phyloP scores from a whole-genome alignment of 2,797 vertebrate species.

The Chelon auratus region DNA sequence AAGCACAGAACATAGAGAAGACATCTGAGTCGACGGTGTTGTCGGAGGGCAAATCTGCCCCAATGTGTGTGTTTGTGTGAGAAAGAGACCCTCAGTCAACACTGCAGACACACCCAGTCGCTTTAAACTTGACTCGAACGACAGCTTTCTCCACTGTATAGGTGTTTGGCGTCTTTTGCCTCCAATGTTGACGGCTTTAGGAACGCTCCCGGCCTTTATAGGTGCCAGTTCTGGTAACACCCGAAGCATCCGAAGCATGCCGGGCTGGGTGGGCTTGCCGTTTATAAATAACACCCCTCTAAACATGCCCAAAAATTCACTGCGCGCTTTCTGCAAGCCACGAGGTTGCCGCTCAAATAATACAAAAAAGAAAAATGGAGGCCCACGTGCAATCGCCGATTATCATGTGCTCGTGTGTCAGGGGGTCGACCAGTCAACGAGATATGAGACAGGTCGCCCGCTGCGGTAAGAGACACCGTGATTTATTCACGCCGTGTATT shows the following conservation, averaged over 20 bases:
- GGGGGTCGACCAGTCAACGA: slow-evolving; percentile 40
- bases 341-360: slow-evolving; percentile 20
- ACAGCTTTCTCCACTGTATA: neutral
- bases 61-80: no score
- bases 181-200: slow-evolving; percentile 38
- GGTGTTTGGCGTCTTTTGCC: slow-evolving; percentile 6
- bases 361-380: slow-evolving; percentile 1
- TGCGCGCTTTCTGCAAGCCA: slow-evolving; percentile 44
- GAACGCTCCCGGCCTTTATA: slow-evolving; percentile 75
- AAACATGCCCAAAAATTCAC: slow-evolving; percentile 69
- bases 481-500: slow-evolving; percentile 48
- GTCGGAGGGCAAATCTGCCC: no score
- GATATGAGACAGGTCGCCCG: slow-evolving; percentile 37
- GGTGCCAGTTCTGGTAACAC: slow-evolving; percentile 76
- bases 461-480: slow-evolving; percentile 8
- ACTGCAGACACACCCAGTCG: slow-evolving; percentile 35
- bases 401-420: slow-evolving; percentile 32
- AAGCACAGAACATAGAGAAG: no score
- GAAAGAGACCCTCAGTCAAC: slow-evolving; percentile 36
- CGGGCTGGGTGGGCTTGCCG: slow-evolving; percentile 71
- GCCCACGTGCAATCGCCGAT: slow-evolving; percentile 38
- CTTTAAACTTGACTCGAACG: slow-evolving; percentile 1
- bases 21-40: no score
- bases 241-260: slow-evolving; percentile 76
- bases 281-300: slow-evolving; percentile 83